A percentile compares a stretch with the other conserved stretches of the same genome.
These are phyloP conservation scores for Chrysoperla carnea DNA, from an alignment of 1,140 invertebrate species.

Conservation along the genomic window DNA sequence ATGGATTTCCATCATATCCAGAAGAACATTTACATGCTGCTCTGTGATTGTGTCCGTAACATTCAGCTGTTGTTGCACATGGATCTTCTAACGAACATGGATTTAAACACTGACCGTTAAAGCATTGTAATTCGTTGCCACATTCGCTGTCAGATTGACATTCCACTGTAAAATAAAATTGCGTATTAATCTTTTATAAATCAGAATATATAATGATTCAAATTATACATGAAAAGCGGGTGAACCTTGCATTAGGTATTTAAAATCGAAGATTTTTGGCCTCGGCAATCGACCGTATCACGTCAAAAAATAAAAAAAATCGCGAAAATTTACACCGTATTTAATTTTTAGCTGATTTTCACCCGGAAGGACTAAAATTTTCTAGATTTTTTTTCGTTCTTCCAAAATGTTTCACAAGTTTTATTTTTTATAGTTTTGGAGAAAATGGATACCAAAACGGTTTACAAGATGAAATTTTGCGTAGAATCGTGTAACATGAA, in stretches of 20 bases:
- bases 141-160: slow-evolving; percentile 71
- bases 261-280: no score
- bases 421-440: no score
- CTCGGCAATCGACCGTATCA: not conserved
- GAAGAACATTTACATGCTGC: slow-evolving; percentile 55
- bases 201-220: not conserved
- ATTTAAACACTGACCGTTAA: slow-evolving; percentile 62
- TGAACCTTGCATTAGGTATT: no score
- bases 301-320: no score
- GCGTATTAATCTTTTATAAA: not conserved
- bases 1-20: slow-evolving; percentile 56
- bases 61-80: slow-evolving; percentile 67
- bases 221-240: not conserved
- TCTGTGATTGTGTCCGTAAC: slow-evolving; percentile 56
- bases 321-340: no score
- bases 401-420: no score
- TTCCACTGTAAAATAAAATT: slow-evolving; percentile 36
- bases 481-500: no score
- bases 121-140: slow-evolving; percentile 53
- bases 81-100: slow-evolving; percentile 60
- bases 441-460: no score
- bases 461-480: no score
- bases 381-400: no score
- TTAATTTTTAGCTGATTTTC: no score
- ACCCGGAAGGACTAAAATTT: no score